Percentiles rank a stretch among this genome's conserved stretches.
Evolutionary conservation across 2,797 vertebrate genomes (phyloP).

Genomic region (Acomys russatus): DNA sequence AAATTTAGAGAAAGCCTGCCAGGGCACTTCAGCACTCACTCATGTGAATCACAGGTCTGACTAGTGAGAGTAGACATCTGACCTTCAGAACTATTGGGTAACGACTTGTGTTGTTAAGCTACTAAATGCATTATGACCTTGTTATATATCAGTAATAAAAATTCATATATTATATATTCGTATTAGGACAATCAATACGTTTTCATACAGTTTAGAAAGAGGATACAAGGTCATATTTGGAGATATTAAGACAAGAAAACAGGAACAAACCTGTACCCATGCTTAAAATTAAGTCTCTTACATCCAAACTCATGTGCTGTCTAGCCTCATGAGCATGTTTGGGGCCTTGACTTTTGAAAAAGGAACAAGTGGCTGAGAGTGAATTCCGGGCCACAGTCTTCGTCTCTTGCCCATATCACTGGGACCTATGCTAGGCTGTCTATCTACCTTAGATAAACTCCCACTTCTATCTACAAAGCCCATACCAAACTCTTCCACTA

Average conservation of each 20-base stretch:
- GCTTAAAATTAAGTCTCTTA: not conserved
- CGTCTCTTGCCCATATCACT: not conserved
- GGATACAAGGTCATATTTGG: not conserved
- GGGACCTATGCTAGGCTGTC: not conserved
- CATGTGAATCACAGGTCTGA: not conserved
- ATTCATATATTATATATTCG: not conserved
- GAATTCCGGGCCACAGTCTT: not conserved
- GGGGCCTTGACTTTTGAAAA: not conserved
- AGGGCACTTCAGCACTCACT: not conserved
- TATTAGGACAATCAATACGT: not conserved
- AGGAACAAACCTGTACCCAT: not conserved
- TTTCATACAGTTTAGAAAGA: not conserved
- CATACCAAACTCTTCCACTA: not conserved
- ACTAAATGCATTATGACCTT: not conserved
- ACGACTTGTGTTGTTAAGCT: not conserved
- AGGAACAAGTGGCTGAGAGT: accelerated
- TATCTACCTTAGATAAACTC: not conserved
- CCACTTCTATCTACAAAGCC: not conserved
- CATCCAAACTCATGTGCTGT: not conserved
- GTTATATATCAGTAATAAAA: not conserved
- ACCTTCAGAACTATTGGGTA: not conserved
- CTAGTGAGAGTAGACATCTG: not conserved
- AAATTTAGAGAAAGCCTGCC: not conserved
- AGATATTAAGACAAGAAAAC: not conserved
- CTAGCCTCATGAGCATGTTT: not conserved